Evolutionary conservation across 2,113 vertebrate species (phyloP).

Genomic region (Zapornia atra): DNA sequence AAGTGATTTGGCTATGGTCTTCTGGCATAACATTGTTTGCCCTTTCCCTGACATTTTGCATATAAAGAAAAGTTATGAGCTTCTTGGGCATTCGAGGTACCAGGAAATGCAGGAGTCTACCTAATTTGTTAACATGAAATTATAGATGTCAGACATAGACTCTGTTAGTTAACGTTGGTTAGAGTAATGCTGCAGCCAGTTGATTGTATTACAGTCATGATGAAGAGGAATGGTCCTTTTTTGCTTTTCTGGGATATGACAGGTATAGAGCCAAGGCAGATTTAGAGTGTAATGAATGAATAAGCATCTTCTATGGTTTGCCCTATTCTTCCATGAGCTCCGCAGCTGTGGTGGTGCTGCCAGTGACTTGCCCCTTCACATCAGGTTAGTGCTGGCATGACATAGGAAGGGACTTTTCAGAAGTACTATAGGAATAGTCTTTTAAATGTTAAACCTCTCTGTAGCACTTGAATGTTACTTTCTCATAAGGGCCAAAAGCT

Average conservation of each 20-base stretch:
- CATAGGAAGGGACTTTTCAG: not conserved
- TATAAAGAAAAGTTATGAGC: conserved; percentile 72
- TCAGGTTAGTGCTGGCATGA: not conserved
- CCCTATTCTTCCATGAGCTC: not conserved
- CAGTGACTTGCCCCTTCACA: not conserved
- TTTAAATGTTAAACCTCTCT: conserved; percentile 33
- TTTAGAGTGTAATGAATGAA: conserved; percentile 63
- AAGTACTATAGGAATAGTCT: not conserved
- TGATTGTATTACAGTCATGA: conserved; percentile 72
- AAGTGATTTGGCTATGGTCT: conserved; percentile 68
- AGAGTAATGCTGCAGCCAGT: conserved; percentile 67
- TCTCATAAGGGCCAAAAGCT: conserved; percentile 8
- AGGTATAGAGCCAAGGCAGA: conserved; percentile 51
- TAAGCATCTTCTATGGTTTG: conserved; percentile 42
- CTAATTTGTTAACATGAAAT: conserved; percentile 72
- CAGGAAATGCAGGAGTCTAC: conserved; percentile 66
- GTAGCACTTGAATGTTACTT: not conserved
- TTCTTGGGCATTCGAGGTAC: conserved; percentile 69
- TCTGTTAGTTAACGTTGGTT: conserved; percentile 64
- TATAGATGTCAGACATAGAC: conserved; percentile 68
- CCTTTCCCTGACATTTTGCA: conserved; percentile 68
- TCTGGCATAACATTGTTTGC: conserved; percentile 72
- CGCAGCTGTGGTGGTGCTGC: not conserved
- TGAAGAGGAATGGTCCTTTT: conserved; percentile 69
- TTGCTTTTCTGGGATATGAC: conserved; percentile 67